A percentile compares a stretch with the other conserved stretches of the same genome.
Conservation (phyloP, 2,888 invertebrate species). For the Plagodis dolabraria region DNA sequence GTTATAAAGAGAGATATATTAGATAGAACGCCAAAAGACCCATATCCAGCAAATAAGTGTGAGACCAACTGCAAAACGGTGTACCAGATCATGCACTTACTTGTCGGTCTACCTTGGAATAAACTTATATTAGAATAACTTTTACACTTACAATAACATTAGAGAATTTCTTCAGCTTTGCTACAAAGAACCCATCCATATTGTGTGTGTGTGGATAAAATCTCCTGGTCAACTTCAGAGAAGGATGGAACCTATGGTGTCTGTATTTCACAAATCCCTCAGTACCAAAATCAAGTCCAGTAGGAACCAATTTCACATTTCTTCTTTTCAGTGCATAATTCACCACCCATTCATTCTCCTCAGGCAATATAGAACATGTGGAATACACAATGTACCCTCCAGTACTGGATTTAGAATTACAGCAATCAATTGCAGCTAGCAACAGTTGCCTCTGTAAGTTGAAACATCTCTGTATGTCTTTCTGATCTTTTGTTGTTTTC, state of each 20-base stretch:
- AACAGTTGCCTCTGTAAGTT: slow-evolving; percentile 97
- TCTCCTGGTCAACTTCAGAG: slow-evolving; percentile 93
- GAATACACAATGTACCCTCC: slow-evolving; percentile 99
- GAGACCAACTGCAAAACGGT: no score
- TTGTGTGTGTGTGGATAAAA: slow-evolving; percentile 99
- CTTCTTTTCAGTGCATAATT: slow-evolving; percentile 97
- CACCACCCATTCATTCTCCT: slow-evolving; percentile 99
- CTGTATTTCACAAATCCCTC: slow-evolving; percentile 97
- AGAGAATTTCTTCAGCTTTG: slow-evolving; percentile 98
- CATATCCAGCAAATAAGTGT: no score
- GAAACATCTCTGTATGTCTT: slow-evolving; percentile 95
- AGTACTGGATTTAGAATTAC: slow-evolving; percentile 95
- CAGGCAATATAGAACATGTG: slow-evolving; percentile 98
- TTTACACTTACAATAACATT: slow-evolving; percentile 86
- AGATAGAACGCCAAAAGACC: no score
- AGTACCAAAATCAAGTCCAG: slow-evolving; percentile 97
- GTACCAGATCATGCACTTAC: no score
- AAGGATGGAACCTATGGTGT: slow-evolving; percentile 94
- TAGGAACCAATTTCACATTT: slow-evolving; percentile 96
- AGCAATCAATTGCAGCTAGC: slow-evolving; percentile 97
- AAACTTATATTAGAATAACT: neutral
- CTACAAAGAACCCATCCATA: slow-evolving; percentile 99
- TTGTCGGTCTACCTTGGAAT: no score
- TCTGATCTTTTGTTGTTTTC: slow-evolving; percentile 95
- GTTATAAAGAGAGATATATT: no score